A percentile compares a stretch with the other conserved stretches of the same genome.
Evolutionary conservation across 2,888 invertebrate genomes (phyloP).

Genomic region (Shargacucullia verbasci): DNA sequence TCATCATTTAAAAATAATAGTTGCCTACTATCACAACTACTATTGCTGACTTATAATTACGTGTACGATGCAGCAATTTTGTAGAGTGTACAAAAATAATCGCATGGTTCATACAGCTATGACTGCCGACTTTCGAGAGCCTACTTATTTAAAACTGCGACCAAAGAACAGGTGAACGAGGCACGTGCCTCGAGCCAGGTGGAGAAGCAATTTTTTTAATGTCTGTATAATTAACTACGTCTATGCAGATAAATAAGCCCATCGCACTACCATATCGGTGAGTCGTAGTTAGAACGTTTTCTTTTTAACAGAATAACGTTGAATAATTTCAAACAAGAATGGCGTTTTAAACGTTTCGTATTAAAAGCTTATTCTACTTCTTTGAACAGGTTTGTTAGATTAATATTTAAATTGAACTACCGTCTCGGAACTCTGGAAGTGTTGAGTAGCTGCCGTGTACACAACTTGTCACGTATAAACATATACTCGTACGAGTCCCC

Average conservation of each 20-base stretch:
- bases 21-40: slow-evolving; percentile 38
- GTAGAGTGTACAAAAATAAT: slow-evolving; percentile 64
- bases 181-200: slow-evolving; percentile 80
- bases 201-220: slow-evolving; percentile 64
- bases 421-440: slow-evolving; percentile 21
- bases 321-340: slow-evolving; percentile 9
- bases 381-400: slow-evolving; percentile 52
- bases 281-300: slow-evolving; percentile 6
- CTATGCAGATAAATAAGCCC: slow-evolving; percentile 56
- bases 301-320: slow-evolving; percentile 7
- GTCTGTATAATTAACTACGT: slow-evolving; percentile 59
- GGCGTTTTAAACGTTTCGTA: slow-evolving; percentile 14
- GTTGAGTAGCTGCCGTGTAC: slow-evolving; percentile 17
- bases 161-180: slow-evolving; percentile 77
- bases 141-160: slow-evolving; percentile 65
- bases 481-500: slow-evolving; percentile 59
- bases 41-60: slow-evolving; percentile 49
- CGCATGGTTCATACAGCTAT: slow-evolving; percentile 55
- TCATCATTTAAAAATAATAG: slow-evolving; percentile 46
- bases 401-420: slow-evolving; percentile 50
- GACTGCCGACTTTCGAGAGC: slow-evolving; percentile 57
- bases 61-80: slow-evolving; percentile 55
- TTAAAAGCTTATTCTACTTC: slow-evolving; percentile 35
- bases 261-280: slow-evolving; percentile 8
- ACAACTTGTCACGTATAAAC: slow-evolving; percentile 33